These are phyloP conservation scores for Caretta caretta DNA, from an alignment of 2,113 vertebrate species.

Conservation along the genomic window DNA sequence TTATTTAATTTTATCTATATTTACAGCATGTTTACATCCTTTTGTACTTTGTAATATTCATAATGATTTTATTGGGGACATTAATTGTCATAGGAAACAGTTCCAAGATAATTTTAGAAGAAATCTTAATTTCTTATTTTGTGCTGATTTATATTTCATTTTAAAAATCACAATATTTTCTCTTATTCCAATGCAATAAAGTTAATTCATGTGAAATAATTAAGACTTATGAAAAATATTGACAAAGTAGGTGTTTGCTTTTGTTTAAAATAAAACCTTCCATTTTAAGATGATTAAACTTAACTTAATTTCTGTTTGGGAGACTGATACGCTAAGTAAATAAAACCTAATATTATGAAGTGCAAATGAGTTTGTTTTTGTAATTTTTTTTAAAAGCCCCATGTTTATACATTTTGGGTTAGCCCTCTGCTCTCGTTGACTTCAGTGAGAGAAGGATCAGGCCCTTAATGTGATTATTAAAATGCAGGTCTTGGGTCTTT, in stretches of 20 bases:
- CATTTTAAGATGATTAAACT: background rate
- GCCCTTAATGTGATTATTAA: background rate
- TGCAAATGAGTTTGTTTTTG: background rate
- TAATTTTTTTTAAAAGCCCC: background rate
- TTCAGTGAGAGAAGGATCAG: background rate
- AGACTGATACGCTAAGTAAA: background rate
- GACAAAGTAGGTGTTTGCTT: background rate
- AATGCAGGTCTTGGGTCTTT: background rate
- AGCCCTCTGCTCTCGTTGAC: background rate
- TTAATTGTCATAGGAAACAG: background rate
- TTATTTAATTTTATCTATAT: background rate
- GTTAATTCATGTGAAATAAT: background rate
- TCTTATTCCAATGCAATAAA: background rate
- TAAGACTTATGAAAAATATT: background rate
- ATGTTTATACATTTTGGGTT: background rate
- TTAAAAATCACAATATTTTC: background rate
- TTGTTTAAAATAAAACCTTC: background rate
- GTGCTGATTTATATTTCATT: background rate
- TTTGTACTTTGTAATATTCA: background rate
- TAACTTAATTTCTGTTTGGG: background rate
- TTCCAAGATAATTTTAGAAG: background rate
- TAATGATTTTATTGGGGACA: background rate
- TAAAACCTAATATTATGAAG: background rate
- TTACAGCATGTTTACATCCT: rapidly evolving
- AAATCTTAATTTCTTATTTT: background rate